Evolutionary conservation across 2,113 vertebrate genomes (phyloP), one percentile per base, ranked within the genome.

Genomic region (Antechinus flavipes): DNA sequence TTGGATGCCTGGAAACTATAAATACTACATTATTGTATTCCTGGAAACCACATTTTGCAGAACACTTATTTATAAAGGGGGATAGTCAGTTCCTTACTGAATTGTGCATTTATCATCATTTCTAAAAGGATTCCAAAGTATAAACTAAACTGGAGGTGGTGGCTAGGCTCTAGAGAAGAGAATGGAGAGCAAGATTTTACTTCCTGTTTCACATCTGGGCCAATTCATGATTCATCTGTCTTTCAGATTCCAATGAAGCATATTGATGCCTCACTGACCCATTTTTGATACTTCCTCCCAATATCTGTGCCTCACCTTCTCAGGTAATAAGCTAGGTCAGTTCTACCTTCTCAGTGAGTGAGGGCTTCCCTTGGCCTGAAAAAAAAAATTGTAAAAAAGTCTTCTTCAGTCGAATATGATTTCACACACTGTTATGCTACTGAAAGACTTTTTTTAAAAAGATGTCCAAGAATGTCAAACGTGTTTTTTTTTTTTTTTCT

Each of bases 251-350:
- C 6, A 84, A 42, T 6, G 42, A 42, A 42, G 16, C 68, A 76
- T n/a, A 16, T 95, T 92, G 61, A 96, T 97, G 97, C 95, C 93
- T 97, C 84, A 91, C 97, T 97, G 90, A 96, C 95, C 25, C 76
- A 90, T 8, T 27, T 3, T 91, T 8, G 90, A 61, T 76, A 27
- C 89, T 76, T 91, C 95, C 91, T 94, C 54, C 92, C 92, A 91
- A 94, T 56, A 97, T 96, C 97, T 96, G 97, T 50, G 53, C 56
- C 55, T 42, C 61, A 14, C 11, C 27, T 19, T 22, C 56, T 68
- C 91, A 35, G 92, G 54, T 54, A 46, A 16, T 94, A 95, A 96
- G 92, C 54, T 50, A 46, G 56, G 90, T 90, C 55, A 56, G 95
- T 5, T 76, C 35, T 76, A 0, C 68, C 92, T 93, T 95, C 56